Conservation (phyloP, 2,797 vertebrate genomes). For the Podarcis siculus region DNA sequence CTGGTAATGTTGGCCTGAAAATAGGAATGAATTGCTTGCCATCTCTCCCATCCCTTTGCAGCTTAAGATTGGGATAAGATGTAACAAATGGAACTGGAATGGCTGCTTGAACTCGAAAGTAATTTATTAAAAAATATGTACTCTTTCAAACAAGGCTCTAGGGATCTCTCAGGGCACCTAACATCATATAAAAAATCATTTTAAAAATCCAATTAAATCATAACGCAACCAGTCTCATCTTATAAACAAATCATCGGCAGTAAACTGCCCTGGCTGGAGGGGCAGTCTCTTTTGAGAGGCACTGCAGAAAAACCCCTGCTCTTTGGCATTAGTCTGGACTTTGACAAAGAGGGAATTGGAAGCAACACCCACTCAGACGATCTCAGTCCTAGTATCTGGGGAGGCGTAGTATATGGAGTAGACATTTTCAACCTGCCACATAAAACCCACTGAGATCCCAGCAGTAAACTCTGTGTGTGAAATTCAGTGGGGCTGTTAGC, state of each 20-base stretch:
- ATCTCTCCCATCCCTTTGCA: not conserved
- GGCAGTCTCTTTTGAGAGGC: not conserved
- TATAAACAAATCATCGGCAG: not conserved
- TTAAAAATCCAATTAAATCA: not conserved
- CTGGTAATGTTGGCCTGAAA: conserved; percentile 5
- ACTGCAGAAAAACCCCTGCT: not conserved
- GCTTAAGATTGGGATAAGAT: not conserved
- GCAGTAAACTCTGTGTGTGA: not conserved
- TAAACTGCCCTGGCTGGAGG: too few relatives aligned
- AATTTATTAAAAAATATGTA: not conserved
- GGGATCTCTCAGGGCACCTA: not conserved
- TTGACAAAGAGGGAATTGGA: not conserved
- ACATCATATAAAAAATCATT: not conserved
- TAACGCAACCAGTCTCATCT: not conserved
- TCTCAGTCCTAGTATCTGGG: not conserved
- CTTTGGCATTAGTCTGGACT: not conserved
- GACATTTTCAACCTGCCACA: not conserved
- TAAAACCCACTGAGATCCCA: not conserved
- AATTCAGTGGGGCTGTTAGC: not conserved
- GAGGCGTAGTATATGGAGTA: not conserved
- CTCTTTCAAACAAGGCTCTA: not conserved
- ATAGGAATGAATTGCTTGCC: not conserved
- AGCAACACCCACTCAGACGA: not conserved
- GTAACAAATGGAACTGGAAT: not conserved
- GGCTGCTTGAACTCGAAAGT: not conserved